Base-by-base conservation (phyloP, 2,888 invertebrate genomes). In the Agrenia bidenticulata region DNA sequence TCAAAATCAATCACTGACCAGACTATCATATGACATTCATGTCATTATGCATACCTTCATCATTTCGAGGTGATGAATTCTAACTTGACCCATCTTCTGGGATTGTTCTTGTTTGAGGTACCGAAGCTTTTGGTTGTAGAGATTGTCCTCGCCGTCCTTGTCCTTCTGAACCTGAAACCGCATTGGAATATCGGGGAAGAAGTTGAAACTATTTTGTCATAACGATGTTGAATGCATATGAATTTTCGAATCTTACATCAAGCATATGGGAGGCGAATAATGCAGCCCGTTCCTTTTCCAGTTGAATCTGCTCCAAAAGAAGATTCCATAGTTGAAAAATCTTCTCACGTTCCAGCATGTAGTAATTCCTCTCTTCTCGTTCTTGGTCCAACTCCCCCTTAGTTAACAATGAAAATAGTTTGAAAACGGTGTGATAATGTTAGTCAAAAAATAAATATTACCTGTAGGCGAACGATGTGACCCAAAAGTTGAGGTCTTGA, bases 331-430 rank as follows among this genome's bases (percentile, higher is more conserved):
- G 45, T 51, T 60, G 60, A 42, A 59, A 72, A 15, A 58, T 49
- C 51, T 61, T 66, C 41, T 71, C 66, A 5, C 66, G 11, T 37
- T 69, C 71, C 26, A 69, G 26, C 71, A 71, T 69, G 51, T 54
- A 71, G 49, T 58, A 66, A 23, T 71, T 67, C n/a, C 71, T 61
- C 37, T 71, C 71, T 37, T 69, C 68, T 2, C 64, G 19, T 63
- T 71, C 71, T 24, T 39, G 59, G 0, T 60, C 68, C n/a, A 64
- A 11, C 41, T 71, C 71, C 9, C 51, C 66, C 69, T 69, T 15
- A 2, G 26, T 15, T 9, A 45, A 42, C 24, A 45, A 21, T 11
- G 13, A 15, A n/a, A 11, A n/a, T 51, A 32, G 32, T 32, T 32
- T 32, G n/a, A n/a, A n/a, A n/a, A n/a, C n/a, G n/a, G n/a, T n/a